Conservation (phyloP, 1,140 invertebrate genomes). For the Drosophila bocqueti region DNA sequence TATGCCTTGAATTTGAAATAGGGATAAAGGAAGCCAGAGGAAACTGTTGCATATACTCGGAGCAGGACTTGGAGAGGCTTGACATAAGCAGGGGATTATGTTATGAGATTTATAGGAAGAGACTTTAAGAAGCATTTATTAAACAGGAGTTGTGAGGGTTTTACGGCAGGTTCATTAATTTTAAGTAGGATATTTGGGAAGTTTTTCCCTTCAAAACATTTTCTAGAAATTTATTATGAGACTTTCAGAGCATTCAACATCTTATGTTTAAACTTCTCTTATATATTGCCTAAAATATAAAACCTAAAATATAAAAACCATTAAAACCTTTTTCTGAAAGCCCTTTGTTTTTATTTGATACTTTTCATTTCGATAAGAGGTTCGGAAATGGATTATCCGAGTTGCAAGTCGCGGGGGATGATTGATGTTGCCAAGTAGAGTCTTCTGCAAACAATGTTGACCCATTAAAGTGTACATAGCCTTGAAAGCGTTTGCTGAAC, state of each 20-base stretch:
- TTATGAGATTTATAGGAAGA: slow-evolving; percentile 9
- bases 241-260: too few relatives aligned
- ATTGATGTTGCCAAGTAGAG: background rate
- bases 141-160: background rate
- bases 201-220: too few relatives aligned
- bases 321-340: background rate
- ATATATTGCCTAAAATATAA: background rate
- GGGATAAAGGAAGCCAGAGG: background rate
- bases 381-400: slow-evolving; percentile 5
- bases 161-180: background rate
- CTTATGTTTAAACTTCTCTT: background rate
- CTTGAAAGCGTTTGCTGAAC: slow-evolving; percentile 72
- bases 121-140: slow-evolving; percentile 10
- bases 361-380: background rate
- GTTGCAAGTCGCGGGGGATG: slow-evolving; percentile 7
- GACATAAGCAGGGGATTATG: slow-evolving; percentile 14
- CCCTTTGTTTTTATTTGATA: background rate
- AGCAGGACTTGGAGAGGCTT: background rate
- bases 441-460: slow-evolving; percentile 34
- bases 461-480: slow-evolving; percentile 53
- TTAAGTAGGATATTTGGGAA: background rate
- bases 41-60: slow-evolving; percentile 47
- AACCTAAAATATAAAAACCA: too few relatives aligned
- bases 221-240: too few relatives aligned
- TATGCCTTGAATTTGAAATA: slow-evolving; percentile 51